A percentile compares a stretch with the other conserved stretches of the same genome.
phyloP scores from a whole-genome alignment of 2,797 vertebrate genomes.

The Lophotriccus pileatus region DNA sequence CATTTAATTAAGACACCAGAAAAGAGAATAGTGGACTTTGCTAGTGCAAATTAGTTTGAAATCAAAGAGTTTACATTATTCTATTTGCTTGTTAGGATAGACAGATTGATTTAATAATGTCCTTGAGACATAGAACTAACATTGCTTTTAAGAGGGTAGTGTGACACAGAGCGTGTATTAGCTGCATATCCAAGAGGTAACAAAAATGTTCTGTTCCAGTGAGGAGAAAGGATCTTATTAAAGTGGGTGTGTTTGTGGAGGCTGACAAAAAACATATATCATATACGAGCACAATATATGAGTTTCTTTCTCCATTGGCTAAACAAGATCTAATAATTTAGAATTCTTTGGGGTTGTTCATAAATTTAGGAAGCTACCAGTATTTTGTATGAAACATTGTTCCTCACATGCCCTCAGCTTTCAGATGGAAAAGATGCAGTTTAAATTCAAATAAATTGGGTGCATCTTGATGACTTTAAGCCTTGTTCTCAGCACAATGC shows the following conservation, averaged over 20 bases:
- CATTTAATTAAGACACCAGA: conserved; percentile 63
- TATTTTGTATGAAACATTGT: neutral
- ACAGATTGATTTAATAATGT: conserved; percentile 61
- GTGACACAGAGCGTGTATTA: neutral
- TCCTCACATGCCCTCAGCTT: neutral
- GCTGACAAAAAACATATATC: neutral
- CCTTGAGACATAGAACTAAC: neutral
- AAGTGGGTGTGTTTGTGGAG: neutral
- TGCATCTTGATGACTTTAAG: neutral
- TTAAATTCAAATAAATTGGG: neutral
- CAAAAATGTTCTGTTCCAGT: neutral
- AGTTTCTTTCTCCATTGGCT: neutral
- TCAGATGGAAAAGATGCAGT: neutral
- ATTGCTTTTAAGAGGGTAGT: neutral
- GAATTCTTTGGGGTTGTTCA: neutral
- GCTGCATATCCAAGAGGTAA: conserved; percentile 9
- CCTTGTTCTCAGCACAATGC: neutral
- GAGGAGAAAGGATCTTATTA: neutral
- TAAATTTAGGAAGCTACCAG: neutral
- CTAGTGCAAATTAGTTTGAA: conserved; percentile 65
- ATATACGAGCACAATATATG: neutral
- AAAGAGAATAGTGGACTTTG: conserved; percentile 53
- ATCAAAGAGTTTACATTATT: conserved; percentile 30
- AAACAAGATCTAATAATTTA: neutral
- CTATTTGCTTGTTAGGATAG: conserved; percentile 45